Percentiles rank a stretch among this genome's conserved stretches.
Evolutionary conservation across 2,888 invertebrate genomes (phyloP).

Genomic region (Drosophila kambysellisi): DNA sequence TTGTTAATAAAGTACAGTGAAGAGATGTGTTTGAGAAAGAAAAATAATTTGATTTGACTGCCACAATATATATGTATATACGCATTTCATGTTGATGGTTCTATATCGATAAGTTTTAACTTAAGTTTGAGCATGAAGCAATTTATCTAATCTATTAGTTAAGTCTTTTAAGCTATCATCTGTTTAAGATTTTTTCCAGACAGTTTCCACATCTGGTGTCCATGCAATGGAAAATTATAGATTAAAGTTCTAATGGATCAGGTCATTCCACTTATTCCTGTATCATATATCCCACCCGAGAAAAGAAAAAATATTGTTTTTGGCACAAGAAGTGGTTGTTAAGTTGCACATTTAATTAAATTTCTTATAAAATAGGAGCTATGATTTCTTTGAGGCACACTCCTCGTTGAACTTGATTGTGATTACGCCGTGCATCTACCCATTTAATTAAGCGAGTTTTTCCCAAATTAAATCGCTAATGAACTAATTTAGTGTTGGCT

Average conservation of each 20-base stretch:
- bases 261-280: not conserved
- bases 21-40: no score
- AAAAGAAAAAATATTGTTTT: not conserved
- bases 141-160: not conserved
- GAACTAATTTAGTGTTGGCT: constrained; percentile 46
- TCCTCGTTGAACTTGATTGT: not conserved
- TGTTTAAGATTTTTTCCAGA: not conserved
- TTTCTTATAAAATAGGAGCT: not conserved
- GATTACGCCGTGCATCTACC: not conserved
- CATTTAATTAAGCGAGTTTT: constrained; percentile 32
- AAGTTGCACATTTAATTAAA: not conserved
- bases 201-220: not conserved
- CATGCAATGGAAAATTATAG: not conserved
- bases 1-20: no score
- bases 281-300: not conserved
- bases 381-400: not conserved
- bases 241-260: not conserved
- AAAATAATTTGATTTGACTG: no score
- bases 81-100: no score
- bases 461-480: constrained; percentile 42
- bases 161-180: not conserved
- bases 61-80: no score
- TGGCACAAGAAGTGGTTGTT: not conserved
- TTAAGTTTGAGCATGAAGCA: not conserved
- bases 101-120: not conserved